Conservation (phyloP, 1,140 invertebrate genomes). For the Maconellicoccus hirsutus region DNA sequence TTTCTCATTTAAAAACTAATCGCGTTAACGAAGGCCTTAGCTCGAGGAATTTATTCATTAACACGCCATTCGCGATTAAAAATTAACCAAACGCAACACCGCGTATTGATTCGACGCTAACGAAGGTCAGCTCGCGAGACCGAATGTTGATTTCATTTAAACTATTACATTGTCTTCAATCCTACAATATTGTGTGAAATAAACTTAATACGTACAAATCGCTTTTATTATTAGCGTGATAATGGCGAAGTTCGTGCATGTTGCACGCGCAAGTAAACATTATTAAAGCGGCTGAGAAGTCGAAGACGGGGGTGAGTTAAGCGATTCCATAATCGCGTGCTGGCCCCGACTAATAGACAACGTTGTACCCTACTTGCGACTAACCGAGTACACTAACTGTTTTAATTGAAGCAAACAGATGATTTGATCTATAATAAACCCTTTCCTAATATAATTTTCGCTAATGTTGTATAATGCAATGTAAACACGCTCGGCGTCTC, state of each 20-base stretch:
- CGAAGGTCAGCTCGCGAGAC: neutral
- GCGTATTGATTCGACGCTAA: neutral
- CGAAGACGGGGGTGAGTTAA: neutral
- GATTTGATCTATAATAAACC: conserved; percentile 19
- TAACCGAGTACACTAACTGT: conserved; percentile 11
- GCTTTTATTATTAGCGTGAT: conserved; percentile 16
- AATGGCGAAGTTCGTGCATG: conserved; percentile 15
- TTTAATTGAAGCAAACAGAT: conserved; percentile 21
- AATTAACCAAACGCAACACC: too few relatives aligned
- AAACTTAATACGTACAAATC: conserved; percentile 12
- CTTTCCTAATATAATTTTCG: conserved; percentile 18
- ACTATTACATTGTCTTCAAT: neutral
- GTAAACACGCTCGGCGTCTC: conserved; percentile 14
- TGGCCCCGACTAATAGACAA: conserved; percentile 14
- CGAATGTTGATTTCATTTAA: neutral
- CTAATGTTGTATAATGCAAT: conserved; percentile 18
- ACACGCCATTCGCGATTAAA: too few relatives aligned
- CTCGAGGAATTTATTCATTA: too few relatives aligned
- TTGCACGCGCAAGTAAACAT: conserved; percentile 15
- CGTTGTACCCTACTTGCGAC: conserved; percentile 4
- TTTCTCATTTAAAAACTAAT: too few relatives aligned
- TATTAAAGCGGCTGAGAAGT: neutral
- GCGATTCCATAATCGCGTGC: conserved; percentile 6
- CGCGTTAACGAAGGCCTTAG: too few relatives aligned
- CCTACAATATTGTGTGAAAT: conserved; percentile 15